Evolutionary conservation across 2,113 vertebrate genomes (phyloP), one percentile per base, ranked within the genome.

Genomic region (Thermophis baileyi): DNA sequence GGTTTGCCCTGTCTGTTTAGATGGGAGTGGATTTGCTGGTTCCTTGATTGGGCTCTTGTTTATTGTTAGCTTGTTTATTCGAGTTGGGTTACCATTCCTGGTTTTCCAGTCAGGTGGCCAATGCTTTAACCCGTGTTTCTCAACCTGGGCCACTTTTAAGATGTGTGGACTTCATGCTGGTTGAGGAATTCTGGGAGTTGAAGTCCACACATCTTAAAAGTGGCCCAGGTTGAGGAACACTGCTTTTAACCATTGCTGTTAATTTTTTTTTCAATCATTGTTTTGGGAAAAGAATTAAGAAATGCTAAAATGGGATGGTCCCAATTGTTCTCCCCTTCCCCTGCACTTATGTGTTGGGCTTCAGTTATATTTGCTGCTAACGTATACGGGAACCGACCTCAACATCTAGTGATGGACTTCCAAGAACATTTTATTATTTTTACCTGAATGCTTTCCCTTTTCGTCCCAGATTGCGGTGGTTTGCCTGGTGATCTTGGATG

Each of bases 401-500:
- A 40, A 25, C 1, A 0, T 81, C 24, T 53, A n/a, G 20, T 16
- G 40, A 22, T 7, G 27, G 24, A 11, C 57, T 24, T 60, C 27
- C 20, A 44, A n/a, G 16, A 20, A 44, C 0, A 3, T 35, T 12
- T 24, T 25, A 24, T 54, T 7, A 4, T 44, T 25, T 20, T 40
- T 44, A 4, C 7, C 24, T 2, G 44, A 14, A 5, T 24, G 12
- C n/a, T n/a, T 94, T 91, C 1, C 93, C 91, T 90, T 93, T 0
- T 87, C 57, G 90, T 2, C 3, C 24, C 96, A 99, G 99, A 97
- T 99, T 0, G 0, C 97, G 74, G 95, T 99, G 95, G 98, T 99
- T 90, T 98, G 97, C 97, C 91, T 99, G 96, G 99, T 99, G 1
- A 85, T 99, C 92, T 94, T 99, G 96, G 99, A 99, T 24, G 99